phyloP scores from a whole-genome alignment of 1,140 invertebrate species.

The Conus ventricosus region DNA sequence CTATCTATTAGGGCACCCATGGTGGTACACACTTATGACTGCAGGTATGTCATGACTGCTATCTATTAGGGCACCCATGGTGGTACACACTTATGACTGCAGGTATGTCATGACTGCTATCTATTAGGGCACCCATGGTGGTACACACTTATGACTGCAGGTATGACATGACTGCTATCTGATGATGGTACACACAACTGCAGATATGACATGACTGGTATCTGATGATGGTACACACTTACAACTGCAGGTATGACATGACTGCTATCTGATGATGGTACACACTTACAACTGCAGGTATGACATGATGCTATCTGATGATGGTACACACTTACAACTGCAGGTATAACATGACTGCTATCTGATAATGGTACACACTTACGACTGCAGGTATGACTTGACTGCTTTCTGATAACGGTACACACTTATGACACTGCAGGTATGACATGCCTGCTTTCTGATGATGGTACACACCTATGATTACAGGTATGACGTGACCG shows the following conservation, averaged over 20 bases:
- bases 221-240: too few species aligned
- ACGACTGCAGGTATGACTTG: too few species aligned
- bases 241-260: too few species aligned
- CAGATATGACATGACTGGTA: conserved; percentile 59
- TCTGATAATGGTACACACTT: too few species aligned
- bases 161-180: not conserved
- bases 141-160: not conserved
- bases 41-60: too few species aligned
- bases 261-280: not conserved
- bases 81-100: too few species aligned
- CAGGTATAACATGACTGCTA: conserved; percentile 59
- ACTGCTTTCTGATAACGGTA: not conserved
- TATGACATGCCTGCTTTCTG: conserved; percentile 51
- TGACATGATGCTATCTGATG: not conserved
- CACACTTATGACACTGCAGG: conserved; percentile 44
- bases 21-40: too few species aligned
- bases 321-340: not conserved
- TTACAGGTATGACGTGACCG: conserved; percentile 62
- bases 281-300: not conserved
- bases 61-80: too few species aligned
- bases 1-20: too few species aligned
- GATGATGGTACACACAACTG: not conserved
- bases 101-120: not conserved
- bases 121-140: too few species aligned
- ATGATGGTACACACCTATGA: too few species aligned